phyloP scores from a whole-genome alignment of 2,888 invertebrate genomes.

The Dryadula phaetusa region DNA sequence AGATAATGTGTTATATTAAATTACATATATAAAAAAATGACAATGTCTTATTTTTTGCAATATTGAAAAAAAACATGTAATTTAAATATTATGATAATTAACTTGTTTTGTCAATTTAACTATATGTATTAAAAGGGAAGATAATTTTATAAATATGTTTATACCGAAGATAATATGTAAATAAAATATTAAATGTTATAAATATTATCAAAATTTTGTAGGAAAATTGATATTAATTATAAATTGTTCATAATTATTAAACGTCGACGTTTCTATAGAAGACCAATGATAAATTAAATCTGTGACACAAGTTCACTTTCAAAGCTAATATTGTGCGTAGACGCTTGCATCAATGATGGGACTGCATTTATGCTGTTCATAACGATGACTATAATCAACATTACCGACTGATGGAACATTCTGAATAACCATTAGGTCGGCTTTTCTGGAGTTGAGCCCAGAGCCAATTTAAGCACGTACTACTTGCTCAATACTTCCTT shows the following conservation, averaged over 20 bases:
- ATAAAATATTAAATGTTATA: neutral
- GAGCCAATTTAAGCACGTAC: conserved; percentile 52
- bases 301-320: conserved; percentile 41
- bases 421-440: conserved; percentile 67
- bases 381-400: conserved; percentile 73
- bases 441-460: conserved; percentile 61
- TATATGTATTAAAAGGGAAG: too few species aligned
- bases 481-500: conserved; percentile 47
- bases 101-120: too few species aligned
- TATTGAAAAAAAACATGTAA: too few species aligned
- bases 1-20: too few species aligned
- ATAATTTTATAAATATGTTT: neutral
- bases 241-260: conserved; percentile 2
- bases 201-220: neutral
- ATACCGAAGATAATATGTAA: neutral
- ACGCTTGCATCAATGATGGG: conserved; percentile 61
- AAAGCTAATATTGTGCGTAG: conserved; percentile 54
- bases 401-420: conserved; percentile 67
- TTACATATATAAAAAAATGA: too few species aligned
- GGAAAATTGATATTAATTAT: neutral
- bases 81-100: too few species aligned
- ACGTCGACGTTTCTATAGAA: conserved; percentile 20
- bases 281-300: conserved; percentile 37
- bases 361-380: conserved; percentile 60
- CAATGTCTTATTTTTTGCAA: too few species aligned